Base-by-base conservation (phyloP, 2,113 vertebrate genomes). In the Myiagra hebetior region DNA sequence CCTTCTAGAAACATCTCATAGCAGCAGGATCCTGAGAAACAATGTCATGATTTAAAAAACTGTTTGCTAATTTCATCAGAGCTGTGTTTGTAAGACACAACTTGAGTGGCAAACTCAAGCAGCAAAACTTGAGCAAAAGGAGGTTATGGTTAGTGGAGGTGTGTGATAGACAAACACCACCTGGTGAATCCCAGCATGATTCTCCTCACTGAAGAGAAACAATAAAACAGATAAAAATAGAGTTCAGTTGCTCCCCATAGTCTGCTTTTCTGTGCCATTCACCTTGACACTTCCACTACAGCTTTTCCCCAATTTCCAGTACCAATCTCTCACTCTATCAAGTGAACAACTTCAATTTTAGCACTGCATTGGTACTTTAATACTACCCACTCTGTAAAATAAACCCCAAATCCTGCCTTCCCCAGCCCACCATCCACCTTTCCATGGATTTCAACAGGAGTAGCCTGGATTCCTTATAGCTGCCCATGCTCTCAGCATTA, bases 341-440 rank as follows among this genome's bases (percentile, higher is more conserved):
- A 56, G 20, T 5, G 28, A 74, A 15, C 20, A 69, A 30, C 16
- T 76, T 73, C 59, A n/a, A 20, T 35, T 94, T 65, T 13, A 91
- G 41, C 47, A 27, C 31, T 55, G 28, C 11, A 30, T 3, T n/a
- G 18, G 10, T 75, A 78, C 39, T 84, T 57, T 9, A 81, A 33
- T 17, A 39, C 0, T 10, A 69, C 20, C 23, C 18, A 21, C n/a
- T 60, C 15, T 60, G 26, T 44, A 19, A 73, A 64, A 35, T 23
- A 60, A 78, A 70, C 8, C 1, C 2, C 9, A 89, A 84, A 12
- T 41, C 9, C 13, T 0, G 0, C 10, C 46, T 52, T 31, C 56
- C 15, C 10, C 17, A 59, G 37, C 18, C 5, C 53, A 63, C 17
- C 27, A 69, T 6, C 44, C 53, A 80, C 15, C 10, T 31, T 77